Conservation (phyloP, 2,797 vertebrate species). For the Aplochiton taeniatus region DNA sequence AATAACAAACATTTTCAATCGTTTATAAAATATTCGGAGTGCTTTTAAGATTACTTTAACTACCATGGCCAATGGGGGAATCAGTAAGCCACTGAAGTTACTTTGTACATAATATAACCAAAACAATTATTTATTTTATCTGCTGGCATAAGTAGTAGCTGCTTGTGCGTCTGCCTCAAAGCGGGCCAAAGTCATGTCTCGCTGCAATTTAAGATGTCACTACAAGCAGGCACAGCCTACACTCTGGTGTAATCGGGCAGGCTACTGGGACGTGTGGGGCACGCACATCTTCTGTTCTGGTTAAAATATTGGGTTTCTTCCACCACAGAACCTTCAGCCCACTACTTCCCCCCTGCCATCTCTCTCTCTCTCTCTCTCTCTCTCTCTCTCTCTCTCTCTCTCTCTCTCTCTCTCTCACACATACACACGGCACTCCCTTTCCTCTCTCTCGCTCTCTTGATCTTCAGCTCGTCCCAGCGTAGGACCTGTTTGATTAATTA, state of each 20-base stretch:
- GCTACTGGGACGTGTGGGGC: constrained; percentile 15
- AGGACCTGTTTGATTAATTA: constrained; percentile 44
- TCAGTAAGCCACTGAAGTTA: no score
- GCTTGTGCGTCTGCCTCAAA: constrained; percentile 17
- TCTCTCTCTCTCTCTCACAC: background rate
- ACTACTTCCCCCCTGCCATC: background rate
- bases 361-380: constrained; percentile 3
- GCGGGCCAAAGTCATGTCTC: constrained; percentile 24
- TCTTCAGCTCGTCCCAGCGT: background rate
- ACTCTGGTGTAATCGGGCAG: constrained; percentile 36
- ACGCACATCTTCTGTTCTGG: constrained; percentile 17
- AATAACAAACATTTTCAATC: no score
- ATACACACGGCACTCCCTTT: no score
- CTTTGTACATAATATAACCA: no score
- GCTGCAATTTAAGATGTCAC: constrained; percentile 33
- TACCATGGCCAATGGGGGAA: no score
- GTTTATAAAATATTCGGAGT: no score
- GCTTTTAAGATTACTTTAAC: no score
- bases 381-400: constrained; percentile 9
- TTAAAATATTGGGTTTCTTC: constrained; percentile 27
- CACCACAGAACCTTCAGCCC: background rate
- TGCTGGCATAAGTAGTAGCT: background rate
- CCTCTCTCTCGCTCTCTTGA: constrained; percentile 2
- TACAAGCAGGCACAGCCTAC: constrained; percentile 26
- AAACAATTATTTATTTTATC: background rate